Base-by-base conservation (phyloP, 2,797 vertebrate species). In the Falco berigora region DNA sequence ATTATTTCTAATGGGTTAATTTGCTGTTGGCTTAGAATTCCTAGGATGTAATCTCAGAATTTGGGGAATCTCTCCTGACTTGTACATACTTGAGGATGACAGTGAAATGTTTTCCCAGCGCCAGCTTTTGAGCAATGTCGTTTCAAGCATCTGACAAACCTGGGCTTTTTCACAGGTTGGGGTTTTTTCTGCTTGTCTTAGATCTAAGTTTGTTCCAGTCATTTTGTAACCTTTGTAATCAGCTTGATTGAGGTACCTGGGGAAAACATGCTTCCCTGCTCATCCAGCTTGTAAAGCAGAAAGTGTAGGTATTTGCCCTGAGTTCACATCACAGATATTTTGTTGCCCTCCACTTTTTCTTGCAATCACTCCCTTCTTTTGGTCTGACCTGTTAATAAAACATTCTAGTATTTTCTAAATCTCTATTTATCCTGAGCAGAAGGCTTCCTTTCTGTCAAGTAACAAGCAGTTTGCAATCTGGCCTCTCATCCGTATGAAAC, bases 171-270 rank as follows among this genome's bases (percentile, higher is more conserved):
- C 84, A 27, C 32, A 20, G 27, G 12, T 49, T 8, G 25, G 1
- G 1, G 14, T 27, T 89, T 73, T 74, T 56, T 17, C 24, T 64
- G 22, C 19, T 47, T 87, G 46, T 90, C 79, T 40, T 3, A 91
- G 38, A 53, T 63, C 44, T 47, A 22, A 85, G 46, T 49, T 93
- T 90, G 38, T 95, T 94, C 64, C 34, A 76, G 61, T 80, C 80
- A 74, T 87, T 84, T 84, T 94, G 80, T 91, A 94, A 93, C 86
- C 67, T 89, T 91, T 91, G 47, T 61, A 79, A 72, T 87, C 63
- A 82, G 67, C 46, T 50, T 82, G 71, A 36, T 22, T 38, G 79
- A 40, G 15, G 38, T 61, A n/a, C 25, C 66, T 14, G 19, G 52
- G 32, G 75, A 87, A 82, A 88, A 46, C 28, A 28, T 75, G 27